Base-by-base conservation (phyloP, 2,113 vertebrate species). In the Toxostoma redivivum region DNA sequence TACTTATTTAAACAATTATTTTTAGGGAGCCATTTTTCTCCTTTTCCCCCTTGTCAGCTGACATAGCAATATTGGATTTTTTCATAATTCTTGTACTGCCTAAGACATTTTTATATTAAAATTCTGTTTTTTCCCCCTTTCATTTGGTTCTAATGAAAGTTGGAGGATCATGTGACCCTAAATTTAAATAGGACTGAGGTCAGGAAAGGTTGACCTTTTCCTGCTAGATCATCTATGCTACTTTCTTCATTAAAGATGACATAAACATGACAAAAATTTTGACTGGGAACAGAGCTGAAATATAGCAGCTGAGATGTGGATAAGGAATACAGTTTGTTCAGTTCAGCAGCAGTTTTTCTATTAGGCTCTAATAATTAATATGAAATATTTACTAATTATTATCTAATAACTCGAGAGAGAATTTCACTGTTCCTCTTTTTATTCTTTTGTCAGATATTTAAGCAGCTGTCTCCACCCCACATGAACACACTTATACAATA, bases 1-100 rank as follows among this genome's bases (percentile, higher is more conserved):
- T 83, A 81, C 88, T 97, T 97, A 97, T 87, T 97, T 96, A 91
- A 98, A 96, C 82, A 96, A 95, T 84, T 97, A 95, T 92, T 97
- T 97, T 94, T 96, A 97, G 97, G 94, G 94, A 96, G 81, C 47
- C n/a, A 94, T 82, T 95, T 97, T 97, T 92, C 48, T 96, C 67
- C 81, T 97, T 97, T 96, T 76, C 3, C 62, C 67, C 31, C 81
- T 96, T 69, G 74, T 96, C 91, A 89, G 67, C 90, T 97, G 77
- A 78, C 86, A 96, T 90, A 94, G 90, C 64, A 97, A 88, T 95
- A 96, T 23, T 96, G 82, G 54, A 88, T 96, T 97, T 96, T 97
- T 97, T 97, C 88, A 82, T 96, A 97, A 96, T 97, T 98, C 88
- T 92, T 42, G 12, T 81, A 96, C 78, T 95, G 81, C 84, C 79